Conservation (phyloP, 2,888 invertebrate species). For the Xestia ashworthii region DNA sequence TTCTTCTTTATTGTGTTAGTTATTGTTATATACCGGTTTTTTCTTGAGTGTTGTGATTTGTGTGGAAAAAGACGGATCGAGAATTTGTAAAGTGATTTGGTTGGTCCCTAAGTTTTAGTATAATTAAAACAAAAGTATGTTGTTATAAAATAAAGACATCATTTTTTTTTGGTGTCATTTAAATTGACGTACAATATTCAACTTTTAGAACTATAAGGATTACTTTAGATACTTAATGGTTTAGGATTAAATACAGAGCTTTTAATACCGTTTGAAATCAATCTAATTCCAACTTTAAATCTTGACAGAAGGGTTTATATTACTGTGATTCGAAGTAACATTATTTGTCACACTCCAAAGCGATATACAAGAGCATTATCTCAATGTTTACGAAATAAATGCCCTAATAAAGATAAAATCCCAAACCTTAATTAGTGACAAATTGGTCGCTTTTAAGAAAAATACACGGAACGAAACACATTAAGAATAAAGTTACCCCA, state of each 20-base stretch:
- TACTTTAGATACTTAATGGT: conserved; percentile 34
- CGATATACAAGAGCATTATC: conserved; percentile 66
- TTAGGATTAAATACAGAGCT: conserved; percentile 7
- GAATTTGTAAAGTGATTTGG: neutral
- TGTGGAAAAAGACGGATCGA: conserved; percentile 2
- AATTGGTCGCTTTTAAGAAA: conserved; percentile 76
- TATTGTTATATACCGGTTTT: conserved; percentile 33
- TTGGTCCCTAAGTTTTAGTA: neutral
- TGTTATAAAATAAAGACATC: conserved; percentile 38
- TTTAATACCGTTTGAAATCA: neutral
- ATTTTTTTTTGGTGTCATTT: neutral
- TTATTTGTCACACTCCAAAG: conserved; percentile 48
- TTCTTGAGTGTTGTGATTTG: conserved; percentile 7
- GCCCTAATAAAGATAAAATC: conserved; percentile 78
- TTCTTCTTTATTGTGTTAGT: conserved; percentile 60
- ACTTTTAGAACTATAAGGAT: conserved; percentile 27
- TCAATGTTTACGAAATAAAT: conserved; percentile 77
- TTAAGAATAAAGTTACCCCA: conserved; percentile 60
- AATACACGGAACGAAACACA: conserved; percentile 70
- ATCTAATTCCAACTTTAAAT: conserved; percentile 11
- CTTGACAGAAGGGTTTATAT: conserved; percentile 22
- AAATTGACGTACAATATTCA: neutral
- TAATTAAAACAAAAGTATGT: conserved; percentile 9
- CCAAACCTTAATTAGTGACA: conserved; percentile 82
- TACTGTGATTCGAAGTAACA: neutral